Evolutionary conservation across 2,113 vertebrate genomes (phyloP).

Genomic region (Motacilla tschutschensis): DNA sequence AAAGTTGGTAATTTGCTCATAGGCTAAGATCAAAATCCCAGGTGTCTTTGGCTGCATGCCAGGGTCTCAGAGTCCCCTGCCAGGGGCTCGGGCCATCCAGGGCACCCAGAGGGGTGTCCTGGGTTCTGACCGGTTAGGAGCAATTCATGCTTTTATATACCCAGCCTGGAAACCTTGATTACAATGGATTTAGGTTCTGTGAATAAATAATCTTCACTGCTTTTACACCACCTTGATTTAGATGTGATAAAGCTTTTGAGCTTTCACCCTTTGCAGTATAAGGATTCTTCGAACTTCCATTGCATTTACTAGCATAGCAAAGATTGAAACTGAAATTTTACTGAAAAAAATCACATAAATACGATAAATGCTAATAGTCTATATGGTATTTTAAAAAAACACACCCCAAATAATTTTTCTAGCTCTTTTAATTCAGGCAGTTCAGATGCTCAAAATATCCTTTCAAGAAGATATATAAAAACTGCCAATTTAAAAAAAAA

Average conservation of each 20-base stretch:
- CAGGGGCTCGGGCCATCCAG: too few species aligned
- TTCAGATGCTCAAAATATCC: conserved; percentile 58
- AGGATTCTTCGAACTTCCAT: neutral
- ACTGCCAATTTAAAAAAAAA: neutral
- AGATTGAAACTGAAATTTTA: neutral
- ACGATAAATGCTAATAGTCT: conserved; percentile 52
- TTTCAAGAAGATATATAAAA: conserved; percentile 53
- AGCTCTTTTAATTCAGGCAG: conserved; percentile 40
- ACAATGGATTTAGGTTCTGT: neutral
- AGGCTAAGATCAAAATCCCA: too few species aligned
- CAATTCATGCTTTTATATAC: neutral
- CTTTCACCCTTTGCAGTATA: neutral
- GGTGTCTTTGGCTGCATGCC: too few species aligned
- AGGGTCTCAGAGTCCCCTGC: too few species aligned
- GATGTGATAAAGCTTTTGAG: neutral
- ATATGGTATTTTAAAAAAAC: conserved; percentile 33
- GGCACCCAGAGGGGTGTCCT: too few species aligned
- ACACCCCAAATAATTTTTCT: conserved; percentile 23
- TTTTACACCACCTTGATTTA: neutral
- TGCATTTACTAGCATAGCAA: conserved; percentile 1
- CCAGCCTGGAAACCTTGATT: neutral
- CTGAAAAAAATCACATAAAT: conserved; percentile 25
- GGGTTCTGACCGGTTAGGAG: neutral
- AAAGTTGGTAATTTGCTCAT: too few species aligned
- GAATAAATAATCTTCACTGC: neutral